phyloP scores from a whole-genome alignment of 1,140 invertebrate species.

The Atta cephalotes region DNA sequence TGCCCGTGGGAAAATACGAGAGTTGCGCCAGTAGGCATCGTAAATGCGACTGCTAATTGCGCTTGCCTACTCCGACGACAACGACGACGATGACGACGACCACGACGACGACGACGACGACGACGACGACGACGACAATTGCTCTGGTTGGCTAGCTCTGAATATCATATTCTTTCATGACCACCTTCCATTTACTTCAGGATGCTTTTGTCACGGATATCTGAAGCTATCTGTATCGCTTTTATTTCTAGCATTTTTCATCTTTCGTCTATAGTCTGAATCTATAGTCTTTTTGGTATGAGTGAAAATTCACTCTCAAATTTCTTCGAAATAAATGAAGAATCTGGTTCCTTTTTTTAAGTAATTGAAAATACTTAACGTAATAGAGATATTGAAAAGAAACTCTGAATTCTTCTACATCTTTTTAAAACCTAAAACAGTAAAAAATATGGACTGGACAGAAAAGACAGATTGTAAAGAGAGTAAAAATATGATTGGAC shows the following conservation, averaged over 20 bases:
- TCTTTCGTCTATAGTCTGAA: too few species aligned
- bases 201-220: not conserved
- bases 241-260: not conserved
- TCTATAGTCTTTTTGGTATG: too few species aligned
- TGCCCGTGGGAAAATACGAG: slow-evolving; percentile 84
- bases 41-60: slow-evolving; percentile 84
- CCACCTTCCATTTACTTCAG: slow-evolving; percentile 27
- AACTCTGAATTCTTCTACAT: too few species aligned
- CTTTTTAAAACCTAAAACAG: too few species aligned
- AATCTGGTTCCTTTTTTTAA: too few species aligned
- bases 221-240: not conserved
- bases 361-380: too few species aligned
- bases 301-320: too few species aligned
- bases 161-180: slow-evolving; percentile 68
- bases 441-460: too few species aligned
- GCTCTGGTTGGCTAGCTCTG: slow-evolving; percentile 50
- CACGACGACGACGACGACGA: slow-evolving; percentile 62
- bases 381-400: too few species aligned
- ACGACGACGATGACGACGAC: slow-evolving; percentile 56
- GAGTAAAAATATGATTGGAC: too few species aligned
- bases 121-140: slow-evolving; percentile 62
- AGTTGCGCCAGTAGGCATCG: slow-evolving; percentile 82
- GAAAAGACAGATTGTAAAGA: too few species aligned
- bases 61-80: slow-evolving; percentile 67
- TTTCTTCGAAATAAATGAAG: too few species aligned